Percentiles rank a stretch among this genome's conserved stretches.
phyloP scores from a whole-genome alignment of 1,140 invertebrate genomes.

The Drosophila biarmipes region DNA sequence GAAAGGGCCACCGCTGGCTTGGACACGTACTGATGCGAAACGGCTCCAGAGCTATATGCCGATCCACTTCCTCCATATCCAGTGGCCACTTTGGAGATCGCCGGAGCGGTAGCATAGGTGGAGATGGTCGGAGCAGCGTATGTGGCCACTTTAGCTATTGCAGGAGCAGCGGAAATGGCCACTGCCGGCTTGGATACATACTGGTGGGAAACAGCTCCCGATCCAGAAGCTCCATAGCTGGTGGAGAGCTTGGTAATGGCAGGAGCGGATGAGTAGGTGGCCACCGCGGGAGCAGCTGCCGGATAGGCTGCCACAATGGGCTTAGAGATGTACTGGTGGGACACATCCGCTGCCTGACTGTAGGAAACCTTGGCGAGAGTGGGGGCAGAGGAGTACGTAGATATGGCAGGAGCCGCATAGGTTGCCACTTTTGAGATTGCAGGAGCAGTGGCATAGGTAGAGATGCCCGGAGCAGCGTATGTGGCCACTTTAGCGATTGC shows the following conservation, averaged over 20 bases:
- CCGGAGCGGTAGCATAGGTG: conserved; percentile 40
- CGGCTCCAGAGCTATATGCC: conserved; percentile 36
- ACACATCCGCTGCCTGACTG: conserved; percentile 51
- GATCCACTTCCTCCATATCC: conserved; percentile 30
- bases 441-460: conserved; percentile 37
- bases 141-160: conserved; percentile 26
- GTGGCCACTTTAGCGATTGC: conserved; percentile 18
- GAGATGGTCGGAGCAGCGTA: conserved; percentile 45
- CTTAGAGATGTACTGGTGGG: conserved; percentile 70
- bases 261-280: conserved; percentile 22
- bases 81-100: conserved; percentile 31
- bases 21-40: conserved; percentile 61
- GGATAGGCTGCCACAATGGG: conserved; percentile 46
- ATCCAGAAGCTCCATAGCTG: conserved; percentile 10
- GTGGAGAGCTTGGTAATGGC: conserved; percentile 29
- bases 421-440: conserved; percentile 36
- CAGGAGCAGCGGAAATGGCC: conserved; percentile 45
- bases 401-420: conserved; percentile 44
- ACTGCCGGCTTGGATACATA: conserved; percentile 51
- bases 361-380: conserved; percentile 25
- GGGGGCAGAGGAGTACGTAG: conserved; percentile 39
- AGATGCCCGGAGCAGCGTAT: conserved; percentile 33
- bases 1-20: conserved; percentile 46
- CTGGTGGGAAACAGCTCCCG: conserved; percentile 31
- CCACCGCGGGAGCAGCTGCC: conserved; percentile 34